These are phyloP conservation scores for Phalacrocorax aristotelis DNA, from an alignment of 2,113 vertebrate species.

Conservation along the genomic window DNA sequence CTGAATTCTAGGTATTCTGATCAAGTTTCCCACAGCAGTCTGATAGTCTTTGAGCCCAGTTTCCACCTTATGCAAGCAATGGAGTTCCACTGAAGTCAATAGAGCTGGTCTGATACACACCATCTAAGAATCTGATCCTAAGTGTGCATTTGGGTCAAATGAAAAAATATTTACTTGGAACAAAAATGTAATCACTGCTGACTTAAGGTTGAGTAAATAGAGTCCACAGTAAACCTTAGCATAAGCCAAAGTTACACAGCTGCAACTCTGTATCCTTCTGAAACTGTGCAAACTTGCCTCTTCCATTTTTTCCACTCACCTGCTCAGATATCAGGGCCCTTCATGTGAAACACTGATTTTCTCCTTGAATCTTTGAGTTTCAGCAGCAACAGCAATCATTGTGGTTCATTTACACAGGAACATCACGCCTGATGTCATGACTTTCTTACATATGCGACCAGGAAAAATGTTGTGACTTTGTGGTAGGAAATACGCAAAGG, in stretches of 20 bases:
- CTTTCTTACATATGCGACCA: background rate
- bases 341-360: background rate
- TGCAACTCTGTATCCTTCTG: background rate
- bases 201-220: background rate
- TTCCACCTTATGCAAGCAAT: background rate
- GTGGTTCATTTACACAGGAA: background rate
- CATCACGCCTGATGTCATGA: background rate
- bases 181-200: background rate
- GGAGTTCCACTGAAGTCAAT: background rate
- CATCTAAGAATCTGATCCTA: background rate
- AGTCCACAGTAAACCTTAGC: background rate
- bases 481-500: background rate
- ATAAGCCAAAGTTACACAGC: background rate
- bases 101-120: background rate
- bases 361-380: background rate
- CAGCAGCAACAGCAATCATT: background rate
- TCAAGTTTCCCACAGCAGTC: background rate
- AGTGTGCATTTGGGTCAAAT: background rate
- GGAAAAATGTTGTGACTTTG: background rate
- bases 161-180: background rate
- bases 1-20: background rate
- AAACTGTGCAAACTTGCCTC: background rate
- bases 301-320: background rate
- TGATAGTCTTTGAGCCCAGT: background rate
- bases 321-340: background rate